Evolutionary conservation across 2,888 invertebrate genomes (phyloP).

Genomic region (Fragum whitleyi): DNA sequence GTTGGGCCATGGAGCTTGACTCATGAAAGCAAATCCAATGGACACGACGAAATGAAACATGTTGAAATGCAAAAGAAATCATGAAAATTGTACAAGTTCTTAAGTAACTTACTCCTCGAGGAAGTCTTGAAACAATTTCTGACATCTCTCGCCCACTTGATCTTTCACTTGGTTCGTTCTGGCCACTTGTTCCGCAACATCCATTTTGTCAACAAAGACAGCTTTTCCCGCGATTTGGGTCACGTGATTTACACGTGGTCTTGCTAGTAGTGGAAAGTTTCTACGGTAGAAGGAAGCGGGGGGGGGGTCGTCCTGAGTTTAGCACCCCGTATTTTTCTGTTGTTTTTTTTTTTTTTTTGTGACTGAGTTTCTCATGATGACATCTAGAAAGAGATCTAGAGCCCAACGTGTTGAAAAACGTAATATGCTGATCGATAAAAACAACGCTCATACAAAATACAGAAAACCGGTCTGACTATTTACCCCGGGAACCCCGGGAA

Average conservation of each 20-base stretch:
- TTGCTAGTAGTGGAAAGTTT: conserved; percentile 1
- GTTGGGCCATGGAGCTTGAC: too few relatives aligned
- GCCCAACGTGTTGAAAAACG: too few relatives aligned
- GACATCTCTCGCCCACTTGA: conserved; percentile 96
- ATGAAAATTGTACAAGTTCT: not conserved
- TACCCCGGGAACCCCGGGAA: too few relatives aligned
- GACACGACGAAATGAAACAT: not conserved
- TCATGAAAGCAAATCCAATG: too few relatives aligned
- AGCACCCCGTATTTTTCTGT: too few relatives aligned
- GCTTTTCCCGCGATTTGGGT: conserved; percentile 65
- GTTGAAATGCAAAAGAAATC: not conserved
- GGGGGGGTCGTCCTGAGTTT: too few relatives aligned
- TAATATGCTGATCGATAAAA: too few relatives aligned
- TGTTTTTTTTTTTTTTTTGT: too few relatives aligned
- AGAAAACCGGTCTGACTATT: too few relatives aligned
- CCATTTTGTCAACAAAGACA: conserved; percentile 75
- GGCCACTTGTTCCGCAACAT: conserved; percentile 82
- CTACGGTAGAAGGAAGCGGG: not conserved
- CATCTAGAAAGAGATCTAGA: too few relatives aligned
- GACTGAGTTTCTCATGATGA: too few relatives aligned
- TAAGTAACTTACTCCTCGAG: conserved; percentile 91
- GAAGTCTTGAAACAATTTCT: conserved; percentile 98
- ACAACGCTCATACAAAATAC: too few relatives aligned
- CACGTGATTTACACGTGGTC: conserved; percentile 59
- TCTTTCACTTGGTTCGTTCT: conserved; percentile 88